phyloP scores from a whole-genome alignment of 2,888 invertebrate genomes.

The Cephus spinipes region DNA sequence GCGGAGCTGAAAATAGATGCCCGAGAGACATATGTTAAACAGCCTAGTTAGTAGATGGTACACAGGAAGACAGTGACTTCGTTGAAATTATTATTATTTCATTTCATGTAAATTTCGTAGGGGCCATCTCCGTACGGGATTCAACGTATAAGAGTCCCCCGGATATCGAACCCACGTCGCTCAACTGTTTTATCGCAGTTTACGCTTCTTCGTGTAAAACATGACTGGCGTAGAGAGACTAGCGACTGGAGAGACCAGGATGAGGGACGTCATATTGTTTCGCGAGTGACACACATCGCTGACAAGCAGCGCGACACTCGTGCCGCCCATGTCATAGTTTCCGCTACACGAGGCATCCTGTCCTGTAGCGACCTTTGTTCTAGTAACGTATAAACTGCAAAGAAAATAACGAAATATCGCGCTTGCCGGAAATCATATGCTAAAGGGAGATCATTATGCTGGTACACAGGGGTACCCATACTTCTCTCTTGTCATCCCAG shows the following conservation, averaged over 20 bases:
- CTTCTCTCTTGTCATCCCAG: neutral
- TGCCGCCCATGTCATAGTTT: neutral
- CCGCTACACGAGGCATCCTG: neutral
- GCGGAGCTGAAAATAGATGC: neutral
- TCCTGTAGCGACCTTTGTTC: neutral
- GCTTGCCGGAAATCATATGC: neutral
- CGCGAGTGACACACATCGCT: conserved; percentile 3
- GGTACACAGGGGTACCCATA: neutral
- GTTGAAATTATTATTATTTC: neutral
- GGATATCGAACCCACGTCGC: neutral
- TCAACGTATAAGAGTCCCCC: neutral
- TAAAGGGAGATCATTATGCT: neutral
- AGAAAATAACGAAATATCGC: neutral
- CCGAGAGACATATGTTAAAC: neutral
- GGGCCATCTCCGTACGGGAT: neutral
- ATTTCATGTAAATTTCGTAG: too few relatives aligned
- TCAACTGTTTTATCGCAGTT: neutral
- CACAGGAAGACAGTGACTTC: neutral
- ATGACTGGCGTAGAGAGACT: neutral
- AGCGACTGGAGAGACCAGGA: neutral
- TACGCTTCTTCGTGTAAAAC: neutral
- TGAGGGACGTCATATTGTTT: neutral
- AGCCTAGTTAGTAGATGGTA: neutral
- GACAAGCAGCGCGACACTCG: neutral
- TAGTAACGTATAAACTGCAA: neutral